These are phyloP conservation scores for Percopsis transmontana DNA, from an alignment of 2,113 vertebrate genomes.

Conservation along the genomic window DNA sequence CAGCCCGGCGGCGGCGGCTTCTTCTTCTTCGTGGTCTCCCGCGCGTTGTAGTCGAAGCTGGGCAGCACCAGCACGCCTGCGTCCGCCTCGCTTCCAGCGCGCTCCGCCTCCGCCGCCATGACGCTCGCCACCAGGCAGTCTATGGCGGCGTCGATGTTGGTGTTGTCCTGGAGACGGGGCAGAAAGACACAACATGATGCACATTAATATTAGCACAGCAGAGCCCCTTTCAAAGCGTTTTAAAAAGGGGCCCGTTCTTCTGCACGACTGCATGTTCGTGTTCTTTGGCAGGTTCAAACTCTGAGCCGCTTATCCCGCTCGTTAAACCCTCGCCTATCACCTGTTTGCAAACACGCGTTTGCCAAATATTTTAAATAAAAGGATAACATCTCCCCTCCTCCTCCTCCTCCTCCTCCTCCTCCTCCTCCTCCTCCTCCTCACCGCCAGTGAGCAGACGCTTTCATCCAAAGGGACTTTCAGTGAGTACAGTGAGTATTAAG, in stretches of 20 bases:
- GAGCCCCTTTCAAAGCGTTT: background rate
- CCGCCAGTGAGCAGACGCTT: too few relatives aligned
- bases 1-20: slow-evolving; percentile 54
- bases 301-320: too few relatives aligned
- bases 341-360: too few relatives aligned
- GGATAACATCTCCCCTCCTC: too few relatives aligned
- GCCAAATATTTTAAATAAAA: too few relatives aligned
- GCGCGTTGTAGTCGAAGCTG: slow-evolving; percentile 55
- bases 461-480: too few relatives aligned
- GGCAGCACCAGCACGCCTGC: slow-evolving; percentile 68
- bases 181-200: background rate
- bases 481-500: too few relatives aligned
- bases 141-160: slow-evolving; percentile 79
- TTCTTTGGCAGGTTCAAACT: too few relatives aligned
- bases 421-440: too few relatives aligned
- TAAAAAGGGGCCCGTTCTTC: background rate
- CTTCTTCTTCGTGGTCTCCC: slow-evolving; percentile 50
- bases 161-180: slow-evolving; percentile 71
- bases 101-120: slow-evolving; percentile 65
- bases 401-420: too few relatives aligned
- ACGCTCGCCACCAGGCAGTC: slow-evolving; percentile 76
- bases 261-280: background rate
- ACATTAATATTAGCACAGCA: background rate
- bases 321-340: too few relatives aligned
- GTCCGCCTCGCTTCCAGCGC: slow-evolving; percentile 2